These are phyloP conservation scores for Danio choprae DNA, from an alignment of 2,797 vertebrate genomes.

Conservation along the genomic window DNA sequence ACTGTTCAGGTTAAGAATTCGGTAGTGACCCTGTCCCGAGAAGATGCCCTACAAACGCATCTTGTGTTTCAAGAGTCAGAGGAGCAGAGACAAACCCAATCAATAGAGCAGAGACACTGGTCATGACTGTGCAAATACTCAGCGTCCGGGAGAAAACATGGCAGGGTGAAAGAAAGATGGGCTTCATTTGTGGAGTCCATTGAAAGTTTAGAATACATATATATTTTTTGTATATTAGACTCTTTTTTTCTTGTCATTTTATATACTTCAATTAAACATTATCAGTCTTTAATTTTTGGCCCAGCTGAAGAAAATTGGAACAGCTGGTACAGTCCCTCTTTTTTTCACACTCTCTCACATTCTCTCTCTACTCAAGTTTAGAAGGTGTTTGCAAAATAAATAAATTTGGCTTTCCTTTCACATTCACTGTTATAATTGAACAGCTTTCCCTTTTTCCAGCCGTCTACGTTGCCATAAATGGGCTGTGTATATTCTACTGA, in stretches of 20 bases:
- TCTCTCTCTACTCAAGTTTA: constrained; percentile 27
- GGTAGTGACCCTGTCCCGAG: constrained; percentile 27
- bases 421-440: not conserved
- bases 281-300: constrained; percentile 29
- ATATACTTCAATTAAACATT: constrained; percentile 3
- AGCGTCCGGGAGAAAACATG: constrained; percentile 24
- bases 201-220: constrained; percentile 21
- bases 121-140: constrained; percentile 50
- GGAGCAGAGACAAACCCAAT: constrained; percentile 34
- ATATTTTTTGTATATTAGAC: not conserved
- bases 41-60: constrained; percentile 12
- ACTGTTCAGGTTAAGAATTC: constrained; percentile 10
- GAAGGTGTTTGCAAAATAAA: constrained; percentile 24
- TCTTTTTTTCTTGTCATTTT: constrained; percentile 6
- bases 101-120: constrained; percentile 47
- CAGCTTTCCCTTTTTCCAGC: not conserved
- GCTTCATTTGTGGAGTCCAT: not conserved
- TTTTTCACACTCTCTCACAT: constrained; percentile 34
- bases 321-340: constrained; percentile 30
- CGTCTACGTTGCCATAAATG: not conserved
- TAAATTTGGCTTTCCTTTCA: constrained; percentile 3
- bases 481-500: not conserved
- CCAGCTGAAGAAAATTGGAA: constrained; percentile 35
- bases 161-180: not conserved
- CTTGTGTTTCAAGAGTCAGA: constrained; percentile 8